Base-by-base conservation (phyloP, 2,888 invertebrate species). In the Keiferia lycopersicella region DNA sequence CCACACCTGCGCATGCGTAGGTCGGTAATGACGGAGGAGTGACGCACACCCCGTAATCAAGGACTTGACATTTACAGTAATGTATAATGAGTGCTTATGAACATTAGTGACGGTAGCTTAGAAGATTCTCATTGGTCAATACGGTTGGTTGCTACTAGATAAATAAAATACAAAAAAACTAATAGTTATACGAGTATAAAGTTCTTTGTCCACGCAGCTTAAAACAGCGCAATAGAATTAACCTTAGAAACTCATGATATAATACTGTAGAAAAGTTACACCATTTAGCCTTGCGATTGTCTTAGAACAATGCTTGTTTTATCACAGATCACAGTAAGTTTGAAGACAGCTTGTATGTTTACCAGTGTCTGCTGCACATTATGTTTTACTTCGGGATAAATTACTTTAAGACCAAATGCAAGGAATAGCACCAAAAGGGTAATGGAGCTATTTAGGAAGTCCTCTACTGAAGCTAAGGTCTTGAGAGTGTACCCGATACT, bases 21-120 rank as follows among this genome's bases (percentile, higher is more conserved):
- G 14, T 22, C 8, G 30, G 16, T 60, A 60, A 60, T 60, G 39
- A 59, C 20, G 20, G 39, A 12, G 7, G 20, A 20, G 20, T 22
- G 22, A 45, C 1, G n/a, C 59, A 60, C 12, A 60, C 59, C 11
- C 38, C 18, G 41, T 60, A 60, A 60, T 60, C 38, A 18, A 16
- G 58, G 12, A 58, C 58, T 16, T 58, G 22, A 18, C 58, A 58
- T 56, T 56, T 56, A 56, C 56, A 30, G 56, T 56, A 22, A 51
- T n/a, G 53, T 26, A 18, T 56, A 26, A 26, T 26, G 11, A 26
- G 20, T 53, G 14, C 14, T 14, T 30, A 56, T 14, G 22, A 26
- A 56, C 22, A 20, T 50, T 20, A 22, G 56, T 56, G 22, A 30
- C 34, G 56, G 26, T 56, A 30, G 56, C 34, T 30, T 30, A 56